Conservation (phyloP, 1,140 invertebrate genomes). For the Archivesica marissinica region DNA sequence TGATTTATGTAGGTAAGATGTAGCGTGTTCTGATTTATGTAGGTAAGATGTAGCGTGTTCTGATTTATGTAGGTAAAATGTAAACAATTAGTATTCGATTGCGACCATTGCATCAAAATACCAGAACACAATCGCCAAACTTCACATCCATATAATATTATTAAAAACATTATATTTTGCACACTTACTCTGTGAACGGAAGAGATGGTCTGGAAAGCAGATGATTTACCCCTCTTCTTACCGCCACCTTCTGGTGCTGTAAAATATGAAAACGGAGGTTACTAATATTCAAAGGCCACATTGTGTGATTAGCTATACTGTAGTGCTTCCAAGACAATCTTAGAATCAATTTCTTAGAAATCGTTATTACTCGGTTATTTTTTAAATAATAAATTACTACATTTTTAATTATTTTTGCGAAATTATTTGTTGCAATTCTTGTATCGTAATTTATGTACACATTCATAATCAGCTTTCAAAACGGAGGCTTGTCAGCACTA, state of each 20-base stretch:
- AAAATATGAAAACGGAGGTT: conserved; percentile 85
- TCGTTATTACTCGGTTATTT: not conserved
- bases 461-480: not conserved
- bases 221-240: conserved; percentile 85
- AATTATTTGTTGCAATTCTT: not conserved
- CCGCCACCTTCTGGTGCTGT: conserved; percentile 38
- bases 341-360: not conserved
- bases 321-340: not conserved
- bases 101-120: not conserved
- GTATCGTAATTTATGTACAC: not conserved
- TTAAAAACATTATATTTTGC: not conserved
- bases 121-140: not conserved
- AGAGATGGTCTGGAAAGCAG: conserved; percentile 97
- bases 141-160: not conserved
- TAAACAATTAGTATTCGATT: not conserved
- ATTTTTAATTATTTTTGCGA: not conserved
- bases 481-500: not conserved
- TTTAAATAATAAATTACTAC: not conserved
- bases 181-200: conserved; percentile 82
- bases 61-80: not conserved
- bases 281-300: no score
- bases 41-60: not conserved
- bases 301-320: not conserved
- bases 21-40: not conserved
- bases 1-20: no score